Percentiles rank a stretch among this genome's conserved stretches.
Evolutionary conservation across 2,797 vertebrate species (phyloP).

Genomic region (Ispidina lecontei): DNA sequence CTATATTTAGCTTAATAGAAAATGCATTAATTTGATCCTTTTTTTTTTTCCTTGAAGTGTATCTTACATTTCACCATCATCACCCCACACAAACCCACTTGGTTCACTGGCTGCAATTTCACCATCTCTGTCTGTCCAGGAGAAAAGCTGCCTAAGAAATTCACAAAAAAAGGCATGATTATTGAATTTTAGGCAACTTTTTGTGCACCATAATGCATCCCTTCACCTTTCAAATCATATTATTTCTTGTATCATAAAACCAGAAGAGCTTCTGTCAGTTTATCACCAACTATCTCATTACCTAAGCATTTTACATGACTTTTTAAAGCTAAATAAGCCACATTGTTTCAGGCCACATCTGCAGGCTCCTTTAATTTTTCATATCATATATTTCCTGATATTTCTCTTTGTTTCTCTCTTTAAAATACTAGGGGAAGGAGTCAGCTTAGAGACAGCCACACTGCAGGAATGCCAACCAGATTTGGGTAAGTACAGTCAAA

Average conservation of each 20-base stretch:
- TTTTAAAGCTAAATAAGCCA: background rate
- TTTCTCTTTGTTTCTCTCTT: background rate
- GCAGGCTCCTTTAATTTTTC: background rate
- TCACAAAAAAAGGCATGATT: background rate
- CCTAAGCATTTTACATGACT: background rate
- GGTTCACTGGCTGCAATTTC: background rate
- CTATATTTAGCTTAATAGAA: constrained; percentile 15
- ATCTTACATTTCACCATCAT: background rate
- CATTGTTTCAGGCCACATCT: background rate
- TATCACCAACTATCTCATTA: background rate
- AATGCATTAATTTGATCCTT: background rate
- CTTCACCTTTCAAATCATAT: background rate
- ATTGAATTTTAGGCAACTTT: background rate
- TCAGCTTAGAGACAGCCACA: background rate
- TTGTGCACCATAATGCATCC: background rate
- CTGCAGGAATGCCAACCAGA: background rate
- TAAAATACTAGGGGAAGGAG: background rate
- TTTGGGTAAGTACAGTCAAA: constrained; percentile 23
- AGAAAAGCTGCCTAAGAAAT: background rate
- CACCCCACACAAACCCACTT: background rate
- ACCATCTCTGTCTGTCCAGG: background rate
- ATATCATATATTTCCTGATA: background rate
- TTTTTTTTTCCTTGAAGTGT: background rate
- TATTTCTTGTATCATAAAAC: background rate
- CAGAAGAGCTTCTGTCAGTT: background rate